Evolutionary conservation across 2,888 invertebrate genomes (phyloP).

Genomic region (Heliconius sara): DNA sequence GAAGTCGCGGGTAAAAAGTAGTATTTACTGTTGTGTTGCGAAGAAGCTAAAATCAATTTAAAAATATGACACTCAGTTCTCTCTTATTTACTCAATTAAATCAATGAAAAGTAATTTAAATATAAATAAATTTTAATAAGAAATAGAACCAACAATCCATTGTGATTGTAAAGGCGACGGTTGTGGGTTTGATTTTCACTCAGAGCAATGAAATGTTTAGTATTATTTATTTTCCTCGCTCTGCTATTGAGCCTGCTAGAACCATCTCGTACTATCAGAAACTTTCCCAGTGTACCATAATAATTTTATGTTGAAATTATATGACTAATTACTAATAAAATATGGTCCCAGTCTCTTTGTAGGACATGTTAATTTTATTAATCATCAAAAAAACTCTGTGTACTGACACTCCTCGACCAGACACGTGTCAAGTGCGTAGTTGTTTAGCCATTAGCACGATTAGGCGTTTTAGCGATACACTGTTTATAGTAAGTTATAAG

Average conservation of each 20-base stretch:
- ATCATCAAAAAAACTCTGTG: conserved; percentile 25
- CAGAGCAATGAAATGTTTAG: no score
- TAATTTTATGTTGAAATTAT: not conserved
- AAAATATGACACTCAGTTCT: no score
- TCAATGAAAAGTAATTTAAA: no score
- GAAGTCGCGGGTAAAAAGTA: no score
- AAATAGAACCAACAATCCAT: no score
- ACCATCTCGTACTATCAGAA: not conserved
- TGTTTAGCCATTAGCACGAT: conserved; percentile 36
- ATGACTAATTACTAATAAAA: not conserved
- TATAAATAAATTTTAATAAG: no score
- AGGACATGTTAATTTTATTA: conserved; percentile 31
- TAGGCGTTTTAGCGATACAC: conserved; percentile 20
- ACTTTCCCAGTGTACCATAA: not conserved
- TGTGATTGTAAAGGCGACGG: no score
- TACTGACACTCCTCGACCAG: conserved; percentile 18
- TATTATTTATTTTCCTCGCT: no score
- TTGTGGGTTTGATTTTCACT: no score
- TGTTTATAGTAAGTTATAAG: not conserved
- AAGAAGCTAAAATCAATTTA: no score
- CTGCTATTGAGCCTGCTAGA: not conserved
- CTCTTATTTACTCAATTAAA: no score
- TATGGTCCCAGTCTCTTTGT: not conserved
- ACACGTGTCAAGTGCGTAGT: conserved; percentile 29
- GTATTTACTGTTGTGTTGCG: no score